These are phyloP conservation scores for Caracal caracal DNA, from an alignment of 2,113 vertebrate genomes.

Conservation along the genomic window DNA sequence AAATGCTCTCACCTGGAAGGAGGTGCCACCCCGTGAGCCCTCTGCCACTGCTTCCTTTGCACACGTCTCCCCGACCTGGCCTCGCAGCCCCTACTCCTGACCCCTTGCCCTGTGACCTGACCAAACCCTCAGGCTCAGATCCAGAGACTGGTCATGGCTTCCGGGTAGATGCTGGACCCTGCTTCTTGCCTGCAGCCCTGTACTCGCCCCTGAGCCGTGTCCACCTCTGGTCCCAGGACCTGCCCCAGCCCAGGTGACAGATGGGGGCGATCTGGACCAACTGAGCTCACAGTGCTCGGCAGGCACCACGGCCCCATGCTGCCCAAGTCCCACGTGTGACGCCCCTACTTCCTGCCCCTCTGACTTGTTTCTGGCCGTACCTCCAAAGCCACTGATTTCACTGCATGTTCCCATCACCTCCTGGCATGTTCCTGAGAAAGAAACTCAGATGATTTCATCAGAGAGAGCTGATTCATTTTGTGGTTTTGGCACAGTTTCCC, in stretches of 20 bases:
- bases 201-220: not conserved
- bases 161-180: accelerated
- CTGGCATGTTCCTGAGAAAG: not conserved
- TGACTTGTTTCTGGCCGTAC: accelerated
- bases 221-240: not conserved
- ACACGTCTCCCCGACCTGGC: accelerated
- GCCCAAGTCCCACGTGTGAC: accelerated
- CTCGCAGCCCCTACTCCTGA: not conserved
- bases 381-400: not conserved
- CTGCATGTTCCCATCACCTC: not conserved
- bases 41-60: too few relatives aligned
- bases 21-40: not conserved
- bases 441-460: not conserved
- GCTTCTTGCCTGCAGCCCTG: too few relatives aligned
- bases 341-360: accelerated
- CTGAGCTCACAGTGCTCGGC: accelerated
- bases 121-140: not conserved
- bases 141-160: accelerated
- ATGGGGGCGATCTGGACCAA: accelerated
- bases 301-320: accelerated
- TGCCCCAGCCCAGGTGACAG: too few relatives aligned
- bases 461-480: not conserved
- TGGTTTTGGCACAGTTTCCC: not conserved
- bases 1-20: accelerated
- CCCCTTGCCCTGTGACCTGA: not conserved